A percentile compares a stretch with the other conserved stretches of the same genome.
Evolutionary conservation across 2,113 vertebrate species (phyloP).

Genomic region (Siniperca chuatsi): DNA sequence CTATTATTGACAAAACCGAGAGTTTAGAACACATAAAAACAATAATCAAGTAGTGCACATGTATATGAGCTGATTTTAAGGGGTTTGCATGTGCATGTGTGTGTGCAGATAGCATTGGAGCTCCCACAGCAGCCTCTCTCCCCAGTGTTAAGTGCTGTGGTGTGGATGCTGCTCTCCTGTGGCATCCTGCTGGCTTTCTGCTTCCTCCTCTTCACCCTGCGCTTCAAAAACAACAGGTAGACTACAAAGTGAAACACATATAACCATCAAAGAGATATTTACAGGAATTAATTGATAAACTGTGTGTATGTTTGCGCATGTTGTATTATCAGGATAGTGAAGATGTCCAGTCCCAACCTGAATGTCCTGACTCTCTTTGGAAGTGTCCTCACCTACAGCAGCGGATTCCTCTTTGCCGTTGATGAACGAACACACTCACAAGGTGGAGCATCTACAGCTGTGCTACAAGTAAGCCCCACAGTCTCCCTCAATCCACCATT

Average conservation of each 20-base stretch:
- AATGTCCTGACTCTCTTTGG: constrained; percentile 93
- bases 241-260: neutral
- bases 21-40: neutral
- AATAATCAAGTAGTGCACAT: neutral
- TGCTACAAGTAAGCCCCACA: constrained; percentile 85
- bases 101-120: constrained; percentile 70
- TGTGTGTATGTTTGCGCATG: neutral
- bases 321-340: constrained; percentile 90
- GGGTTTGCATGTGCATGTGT: constrained; percentile 51
- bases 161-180: constrained; percentile 91
- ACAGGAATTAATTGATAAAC: neutral
- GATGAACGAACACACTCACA: constrained; percentile 78
- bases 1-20: neutral
- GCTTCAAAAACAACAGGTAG: constrained; percentile 96
- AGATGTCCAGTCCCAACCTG: constrained; percentile 99
- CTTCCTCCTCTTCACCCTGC: constrained; percentile 93
- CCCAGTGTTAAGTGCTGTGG: constrained; percentile 86
- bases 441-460: constrained; percentile 77
- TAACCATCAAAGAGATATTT: neutral
- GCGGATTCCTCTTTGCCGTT: constrained; percentile 92
- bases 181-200: constrained; percentile 90
- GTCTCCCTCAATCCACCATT: neutral
- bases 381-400: constrained; percentile 91
- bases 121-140: constrained; percentile 69
- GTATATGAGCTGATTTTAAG: neutral